Evolutionary conservation across 1,140 invertebrate genomes (phyloP).

Genomic region (Asobara japonica): DNA sequence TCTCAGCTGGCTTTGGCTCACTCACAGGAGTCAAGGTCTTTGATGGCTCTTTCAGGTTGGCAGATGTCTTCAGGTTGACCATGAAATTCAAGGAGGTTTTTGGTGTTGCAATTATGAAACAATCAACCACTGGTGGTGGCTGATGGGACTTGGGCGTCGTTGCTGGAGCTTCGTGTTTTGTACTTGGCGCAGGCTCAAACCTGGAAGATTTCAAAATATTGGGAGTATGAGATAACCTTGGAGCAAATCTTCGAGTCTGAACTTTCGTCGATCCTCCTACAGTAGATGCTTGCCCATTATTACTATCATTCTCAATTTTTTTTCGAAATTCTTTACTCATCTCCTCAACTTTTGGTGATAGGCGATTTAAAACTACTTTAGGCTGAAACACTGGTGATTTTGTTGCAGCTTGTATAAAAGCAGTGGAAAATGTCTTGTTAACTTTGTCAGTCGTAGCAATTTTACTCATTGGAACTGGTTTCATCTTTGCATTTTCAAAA

Average conservation of each 20-base stretch:
- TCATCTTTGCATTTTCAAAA: constrained; percentile 40
- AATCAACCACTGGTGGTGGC: background rate
- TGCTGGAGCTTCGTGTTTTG: background rate
- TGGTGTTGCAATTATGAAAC: background rate
- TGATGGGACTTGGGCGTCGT: background rate
- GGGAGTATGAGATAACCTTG: constrained; percentile 33
- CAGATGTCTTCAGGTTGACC: too few relatives aligned
- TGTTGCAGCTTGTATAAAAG: constrained; percentile 48
- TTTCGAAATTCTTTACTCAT: background rate
- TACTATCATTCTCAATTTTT: constrained; percentile 43
- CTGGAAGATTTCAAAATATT: background rate
- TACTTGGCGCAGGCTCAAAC: background rate
- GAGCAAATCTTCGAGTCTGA: constrained; percentile 40
- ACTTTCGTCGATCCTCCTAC: background rate
- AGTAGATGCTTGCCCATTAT: background rate
- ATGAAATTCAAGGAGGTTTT: too few relatives aligned
- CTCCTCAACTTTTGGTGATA: constrained; percentile 18
- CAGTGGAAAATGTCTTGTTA: constrained; percentile 42
- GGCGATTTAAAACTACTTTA: constrained; percentile 48
- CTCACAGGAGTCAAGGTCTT: too few relatives aligned
- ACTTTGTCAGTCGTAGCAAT: background rate
- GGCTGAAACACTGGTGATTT: constrained; percentile 57
- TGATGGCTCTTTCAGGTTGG: too few relatives aligned
- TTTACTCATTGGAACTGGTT: background rate
- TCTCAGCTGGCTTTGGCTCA: too few relatives aligned